Evolutionary conservation across 2,797 vertebrate species (phyloP), one percentile per base, ranked within the genome.

Genomic region (Galaxias olidus): DNA sequence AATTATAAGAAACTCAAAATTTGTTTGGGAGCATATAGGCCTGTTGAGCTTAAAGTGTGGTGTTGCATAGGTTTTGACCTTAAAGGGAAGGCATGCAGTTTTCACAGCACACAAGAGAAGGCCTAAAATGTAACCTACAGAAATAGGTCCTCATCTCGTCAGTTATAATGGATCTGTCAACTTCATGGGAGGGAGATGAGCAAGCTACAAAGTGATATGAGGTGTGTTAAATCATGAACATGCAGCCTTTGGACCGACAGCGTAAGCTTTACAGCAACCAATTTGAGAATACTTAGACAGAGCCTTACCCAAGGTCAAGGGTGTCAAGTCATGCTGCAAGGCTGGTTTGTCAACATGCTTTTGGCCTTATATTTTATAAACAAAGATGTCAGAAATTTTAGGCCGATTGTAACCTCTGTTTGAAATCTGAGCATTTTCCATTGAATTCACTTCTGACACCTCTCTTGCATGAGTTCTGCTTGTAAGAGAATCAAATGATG

Each of bases 151-250:
- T 30, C 30, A 30, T 30, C 30, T 30, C 6, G 30, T 30, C 30
- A n/a, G n/a, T n/a, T n/a, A n/a, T 30, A 30, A 30, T 30, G 30
- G 30, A 30, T 2, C 13, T 11, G 45, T 61, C 63, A 49, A 7
- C 18, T 1, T 68, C 69, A 78, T 50, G 50, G 68, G 52, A 46
- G 71, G 59, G 13, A 53, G 67, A 73, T 76, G 59, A 73, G 44
- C 48, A 1, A 49, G 49, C 59, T 73, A 69, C 76, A 72, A 81
- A 81, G 68, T 77, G 65, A 69, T 61, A 66, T 69, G 57, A 57
- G 41, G 44, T 66, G 77, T 64, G 74, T 15, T 81, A 81, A 84
- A 83, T 82, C 69, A 73, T 73, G 61, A 82, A 81, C 82, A 79
- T 78, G 77, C 68, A 84, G 65, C 58, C 61, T 50, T n/a, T 76